These are phyloP conservation scores for Galaxea fascicularis DNA, from an alignment of 92 coral and sea anemone genomes.

Conservation along the genomic window DNA sequence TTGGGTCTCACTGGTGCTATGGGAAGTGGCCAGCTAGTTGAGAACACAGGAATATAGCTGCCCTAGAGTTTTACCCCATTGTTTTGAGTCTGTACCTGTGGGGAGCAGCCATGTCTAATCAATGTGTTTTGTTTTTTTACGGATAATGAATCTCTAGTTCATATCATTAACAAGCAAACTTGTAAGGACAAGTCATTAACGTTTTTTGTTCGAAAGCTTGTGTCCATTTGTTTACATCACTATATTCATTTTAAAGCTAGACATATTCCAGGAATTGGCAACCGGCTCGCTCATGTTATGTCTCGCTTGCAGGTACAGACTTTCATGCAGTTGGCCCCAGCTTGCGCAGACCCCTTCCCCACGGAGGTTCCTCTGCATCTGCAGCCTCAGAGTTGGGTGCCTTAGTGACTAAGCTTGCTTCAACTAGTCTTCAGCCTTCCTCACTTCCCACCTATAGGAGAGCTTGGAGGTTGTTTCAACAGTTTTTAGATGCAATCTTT, in stretches of 20 bases:
- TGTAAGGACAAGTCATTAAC: slow-evolving; percentile 56
- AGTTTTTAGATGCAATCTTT: no score
- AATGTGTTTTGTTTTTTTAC: slow-evolving; percentile 43
- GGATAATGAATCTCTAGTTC: slow-evolving; percentile 59
- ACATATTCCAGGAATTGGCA: slow-evolving; percentile 63
- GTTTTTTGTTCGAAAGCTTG: slow-evolving; percentile 67
- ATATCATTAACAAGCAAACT: slow-evolving; percentile 50
- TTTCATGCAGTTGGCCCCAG: slow-evolving; percentile 65
- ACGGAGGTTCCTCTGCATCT: no score
- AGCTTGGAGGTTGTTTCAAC: no score
- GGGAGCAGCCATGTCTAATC: slow-evolving; percentile 33
- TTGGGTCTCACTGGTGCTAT: slow-evolving; percentile 53
- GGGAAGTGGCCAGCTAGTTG: slow-evolving; percentile 63
- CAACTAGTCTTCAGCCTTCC: no score
- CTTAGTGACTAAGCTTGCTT: no score
- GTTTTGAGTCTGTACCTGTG: slow-evolving; percentile 42
- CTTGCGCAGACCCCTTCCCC: not conserved
- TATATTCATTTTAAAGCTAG: slow-evolving; percentile 64
- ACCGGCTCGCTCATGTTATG: slow-evolving; percentile 59
- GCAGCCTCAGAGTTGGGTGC: no score
- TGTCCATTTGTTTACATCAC: slow-evolving; percentile 37
- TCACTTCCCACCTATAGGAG: no score
- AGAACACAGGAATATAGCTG: slow-evolving; percentile 43
- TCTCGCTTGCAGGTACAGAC: slow-evolving; percentile 71
- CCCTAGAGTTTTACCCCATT: slow-evolving; percentile 37